These are phyloP conservation scores for Asteroscopus sphinx DNA, from an alignment of 2,888 invertebrate species.

Conservation along the genomic window DNA sequence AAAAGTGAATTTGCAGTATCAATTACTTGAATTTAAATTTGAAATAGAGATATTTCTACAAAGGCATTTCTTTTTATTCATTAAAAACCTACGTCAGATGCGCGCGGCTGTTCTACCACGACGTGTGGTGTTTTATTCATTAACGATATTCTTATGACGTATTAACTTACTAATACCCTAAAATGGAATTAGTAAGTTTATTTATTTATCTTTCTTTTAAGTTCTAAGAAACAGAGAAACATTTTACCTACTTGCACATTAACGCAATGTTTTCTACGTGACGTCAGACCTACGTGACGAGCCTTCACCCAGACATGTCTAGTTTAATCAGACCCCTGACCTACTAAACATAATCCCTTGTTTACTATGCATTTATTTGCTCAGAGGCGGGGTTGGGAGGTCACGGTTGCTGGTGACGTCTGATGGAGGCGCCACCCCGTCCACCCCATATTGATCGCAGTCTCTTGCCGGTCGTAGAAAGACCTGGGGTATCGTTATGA, in stretches of 20 bases:
- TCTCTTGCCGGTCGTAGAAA: slow-evolving; percentile 68
- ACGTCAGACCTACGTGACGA: slow-evolving; percentile 55
- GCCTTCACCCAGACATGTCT: slow-evolving; percentile 56
- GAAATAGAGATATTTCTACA: no score
- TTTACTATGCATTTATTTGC: slow-evolving; percentile 1
- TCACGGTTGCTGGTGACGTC: slow-evolving; percentile 40
- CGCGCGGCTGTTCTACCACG: no score
- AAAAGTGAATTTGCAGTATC: no score
- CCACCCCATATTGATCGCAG: slow-evolving; percentile 77
- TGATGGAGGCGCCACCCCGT: slow-evolving; percentile 61
- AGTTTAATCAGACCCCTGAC: slow-evolving; percentile 54
- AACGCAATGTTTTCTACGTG: slow-evolving; percentile 38
- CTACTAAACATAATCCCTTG: slow-evolving; percentile 26
- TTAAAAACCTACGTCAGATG: no score
- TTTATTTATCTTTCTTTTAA: no score
- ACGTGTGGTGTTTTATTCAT: no score
- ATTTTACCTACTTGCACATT: slow-evolving; percentile 38
- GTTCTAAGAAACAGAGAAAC: slow-evolving; percentile 6
- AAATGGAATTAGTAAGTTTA: no score
- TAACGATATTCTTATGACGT: background rate
- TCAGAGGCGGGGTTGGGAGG: slow-evolving; percentile 42
- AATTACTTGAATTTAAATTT: no score
- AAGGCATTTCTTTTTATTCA: no score
- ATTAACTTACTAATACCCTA: slow-evolving; percentile 6
- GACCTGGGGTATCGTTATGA: slow-evolving; percentile 54